phyloP scores from a whole-genome alignment of 2,797 vertebrate species.

The Eupleurogrammus muticus region DNA sequence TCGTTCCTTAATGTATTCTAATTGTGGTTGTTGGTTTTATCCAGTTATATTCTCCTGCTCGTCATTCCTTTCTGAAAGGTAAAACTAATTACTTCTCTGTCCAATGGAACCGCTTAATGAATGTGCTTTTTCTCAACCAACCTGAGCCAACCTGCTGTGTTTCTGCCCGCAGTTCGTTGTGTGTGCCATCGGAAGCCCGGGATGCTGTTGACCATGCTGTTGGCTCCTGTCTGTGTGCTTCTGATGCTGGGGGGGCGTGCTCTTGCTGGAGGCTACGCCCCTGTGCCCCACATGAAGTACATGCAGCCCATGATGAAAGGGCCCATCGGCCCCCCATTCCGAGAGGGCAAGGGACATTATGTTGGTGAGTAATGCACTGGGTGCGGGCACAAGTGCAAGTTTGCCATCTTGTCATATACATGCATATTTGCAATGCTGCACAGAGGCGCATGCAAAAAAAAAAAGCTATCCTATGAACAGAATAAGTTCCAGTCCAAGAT shows the following conservation, averaged over 20 bases:
- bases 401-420: not conserved
- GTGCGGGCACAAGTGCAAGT: not conserved
- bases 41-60: not conserved
- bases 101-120: constrained; percentile 1
- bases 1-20: not conserved
- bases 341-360: constrained; percentile 98
- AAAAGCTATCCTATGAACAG: constrained; percentile 10
- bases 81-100: not conserved
- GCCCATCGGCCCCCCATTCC: constrained; percentile 95
- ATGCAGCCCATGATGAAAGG: constrained; percentile 99
- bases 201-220: constrained; percentile 80
- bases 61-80: not conserved
- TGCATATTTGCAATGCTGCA: constrained; percentile 1
- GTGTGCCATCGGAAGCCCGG: constrained; percentile 61
- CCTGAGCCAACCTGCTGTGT: constrained; percentile 25
- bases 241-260: constrained; percentile 83
- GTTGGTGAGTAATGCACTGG: constrained; percentile 91
- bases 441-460: not conserved
- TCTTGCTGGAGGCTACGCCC: constrained; percentile 89
- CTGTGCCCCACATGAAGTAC: constrained; percentile 94
- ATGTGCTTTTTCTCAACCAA: constrained; percentile 2
- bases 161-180: constrained; percentile 68
- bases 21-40: not conserved
- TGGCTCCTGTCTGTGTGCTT: constrained; percentile 78
- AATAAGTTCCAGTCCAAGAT: constrained; percentile 2